Percentiles rank a stretch among this genome's conserved stretches.
phyloP scores from a whole-genome alignment of 2,888 invertebrate genomes.

The Drosophila villosipedis region DNA sequence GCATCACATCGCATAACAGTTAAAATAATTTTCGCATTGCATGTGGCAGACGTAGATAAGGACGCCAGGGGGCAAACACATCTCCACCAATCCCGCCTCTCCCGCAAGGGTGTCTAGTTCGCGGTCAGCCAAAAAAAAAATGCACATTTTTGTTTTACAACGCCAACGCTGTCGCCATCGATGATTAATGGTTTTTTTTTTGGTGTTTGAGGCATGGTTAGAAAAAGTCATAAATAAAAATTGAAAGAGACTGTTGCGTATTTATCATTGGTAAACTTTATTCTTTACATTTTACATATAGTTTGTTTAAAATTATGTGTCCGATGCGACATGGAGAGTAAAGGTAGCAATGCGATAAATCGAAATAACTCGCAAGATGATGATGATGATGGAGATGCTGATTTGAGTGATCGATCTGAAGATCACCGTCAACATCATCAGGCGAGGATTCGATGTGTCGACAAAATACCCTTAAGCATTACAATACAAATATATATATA shows the following conservation, averaged over 20 bases:
- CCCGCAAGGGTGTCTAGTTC: constrained; percentile 16
- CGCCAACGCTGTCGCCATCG: constrained; percentile 25
- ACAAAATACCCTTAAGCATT: constrained; percentile 27
- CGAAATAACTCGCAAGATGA: not conserved
- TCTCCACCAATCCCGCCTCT: not conserved
- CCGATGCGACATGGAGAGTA: constrained; percentile 53
- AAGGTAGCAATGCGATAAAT: constrained; percentile 36
- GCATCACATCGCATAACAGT: constrained; percentile 65
- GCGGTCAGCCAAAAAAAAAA: constrained; percentile 40
- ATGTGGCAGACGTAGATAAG: constrained; percentile 1
- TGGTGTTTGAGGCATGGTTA: constrained; percentile 45
- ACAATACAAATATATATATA: constrained; percentile 33
- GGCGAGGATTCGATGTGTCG: not conserved
- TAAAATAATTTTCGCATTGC: constrained; percentile 63
- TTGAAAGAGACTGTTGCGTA: constrained; percentile 23
- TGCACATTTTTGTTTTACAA: constrained; percentile 1
- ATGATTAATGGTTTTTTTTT: constrained; percentile 61
- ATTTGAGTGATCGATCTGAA: constrained; percentile 1
- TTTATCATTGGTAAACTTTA: constrained; percentile 79
- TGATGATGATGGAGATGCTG: not conserved
- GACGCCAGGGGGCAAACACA: not conserved
- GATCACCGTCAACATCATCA: not conserved
- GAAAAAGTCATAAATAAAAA: constrained; percentile 42
- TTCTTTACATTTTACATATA: constrained; percentile 76
- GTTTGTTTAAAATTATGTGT: constrained; percentile 68